Percentiles rank a stretch among this genome's conserved stretches.
These are phyloP conservation scores for Enteromius anoplus DNA, from an alignment of 2,797 vertebrate species.

Conservation along the genomic window DNA sequence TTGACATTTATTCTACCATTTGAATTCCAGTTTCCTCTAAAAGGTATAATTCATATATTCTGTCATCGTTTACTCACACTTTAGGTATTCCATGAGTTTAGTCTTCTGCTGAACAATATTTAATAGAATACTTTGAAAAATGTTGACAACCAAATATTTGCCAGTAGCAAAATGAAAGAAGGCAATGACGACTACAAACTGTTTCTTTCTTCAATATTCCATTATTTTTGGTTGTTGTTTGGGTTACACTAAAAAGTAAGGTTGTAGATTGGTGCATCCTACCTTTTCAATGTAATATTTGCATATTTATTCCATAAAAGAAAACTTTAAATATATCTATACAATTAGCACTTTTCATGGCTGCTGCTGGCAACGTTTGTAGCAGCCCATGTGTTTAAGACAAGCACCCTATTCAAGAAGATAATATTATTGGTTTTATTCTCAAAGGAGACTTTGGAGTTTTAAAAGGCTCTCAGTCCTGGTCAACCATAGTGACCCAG, in stretches of 20 bases:
- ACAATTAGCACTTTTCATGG: slow-evolving; percentile 15
- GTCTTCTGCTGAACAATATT: neutral
- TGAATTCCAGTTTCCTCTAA: slow-evolving; percentile 15
- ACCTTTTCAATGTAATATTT: neutral
- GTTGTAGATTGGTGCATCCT: neutral
- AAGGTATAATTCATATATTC: neutral
- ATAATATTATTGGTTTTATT: slow-evolving; percentile 58
- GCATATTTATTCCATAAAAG: too few relatives aligned
- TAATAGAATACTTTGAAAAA: neutral
- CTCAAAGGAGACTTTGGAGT: slow-evolving; percentile 35
- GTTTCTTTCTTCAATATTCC: neutral
- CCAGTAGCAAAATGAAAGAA: neutral
- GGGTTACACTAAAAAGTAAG: neutral
- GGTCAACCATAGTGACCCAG: slow-evolving; percentile 67
- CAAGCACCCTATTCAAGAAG: slow-evolving; percentile 41
- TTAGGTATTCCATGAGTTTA: neutral
- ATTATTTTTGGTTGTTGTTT: neutral
- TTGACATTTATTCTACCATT: slow-evolving; percentile 27
- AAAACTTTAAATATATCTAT: neutral
- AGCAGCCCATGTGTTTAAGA: slow-evolving; percentile 27
- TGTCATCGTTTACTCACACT: neutral
- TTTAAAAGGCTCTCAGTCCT: slow-evolving; percentile 69
- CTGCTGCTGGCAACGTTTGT: neutral
- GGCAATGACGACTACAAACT: neutral
- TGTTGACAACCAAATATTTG: neutral